Evolutionary conservation across 2,888 invertebrate species (phyloP).

Genomic region (Argyresthia goedartella): DNA sequence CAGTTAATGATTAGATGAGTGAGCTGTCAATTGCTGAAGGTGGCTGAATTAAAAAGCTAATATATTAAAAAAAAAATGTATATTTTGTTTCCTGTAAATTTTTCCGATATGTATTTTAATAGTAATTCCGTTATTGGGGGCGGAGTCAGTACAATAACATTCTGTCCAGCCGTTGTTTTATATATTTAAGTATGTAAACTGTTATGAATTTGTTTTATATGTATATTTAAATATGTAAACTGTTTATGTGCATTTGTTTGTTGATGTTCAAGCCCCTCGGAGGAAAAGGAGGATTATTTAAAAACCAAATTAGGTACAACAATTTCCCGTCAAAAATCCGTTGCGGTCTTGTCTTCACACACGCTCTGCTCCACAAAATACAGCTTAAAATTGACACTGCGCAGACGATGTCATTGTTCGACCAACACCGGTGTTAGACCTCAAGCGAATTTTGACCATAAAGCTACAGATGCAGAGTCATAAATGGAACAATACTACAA

Average conservation of each 20-base stretch:
- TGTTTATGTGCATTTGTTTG: background rate
- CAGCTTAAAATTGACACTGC: slow-evolving; percentile 29
- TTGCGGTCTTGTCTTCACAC: slow-evolving; percentile 21
- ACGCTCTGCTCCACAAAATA: slow-evolving; percentile 29
- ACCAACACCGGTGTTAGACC: slow-evolving; percentile 9
- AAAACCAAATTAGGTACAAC: slow-evolving; percentile 25
- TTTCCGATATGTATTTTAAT: too few species aligned
- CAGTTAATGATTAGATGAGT: too few species aligned
- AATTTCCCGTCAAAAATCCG: slow-evolving; percentile 24
- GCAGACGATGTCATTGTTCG: slow-evolving; percentile 35
- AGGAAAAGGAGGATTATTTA: slow-evolving; percentile 20
- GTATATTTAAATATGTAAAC: background rate
- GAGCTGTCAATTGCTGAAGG: too few species aligned
- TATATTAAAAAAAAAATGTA: too few species aligned
- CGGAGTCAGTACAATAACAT: too few species aligned
- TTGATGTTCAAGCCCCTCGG: background rate
- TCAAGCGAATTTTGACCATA: slow-evolving; percentile 23
- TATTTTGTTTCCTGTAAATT: too few species aligned
- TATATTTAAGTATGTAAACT: background rate
- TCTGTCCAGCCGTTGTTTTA: background rate
- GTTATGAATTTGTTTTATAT: background rate
- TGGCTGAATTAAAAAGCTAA: too few species aligned
- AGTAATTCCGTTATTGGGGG: too few species aligned
- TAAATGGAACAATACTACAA: background rate
- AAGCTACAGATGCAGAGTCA: slow-evolving; percentile 4